Percentiles rank a stretch among this genome's conserved stretches.
phyloP scores from a whole-genome alignment of 2,797 vertebrate genomes.

The Nothura maculosa region DNA sequence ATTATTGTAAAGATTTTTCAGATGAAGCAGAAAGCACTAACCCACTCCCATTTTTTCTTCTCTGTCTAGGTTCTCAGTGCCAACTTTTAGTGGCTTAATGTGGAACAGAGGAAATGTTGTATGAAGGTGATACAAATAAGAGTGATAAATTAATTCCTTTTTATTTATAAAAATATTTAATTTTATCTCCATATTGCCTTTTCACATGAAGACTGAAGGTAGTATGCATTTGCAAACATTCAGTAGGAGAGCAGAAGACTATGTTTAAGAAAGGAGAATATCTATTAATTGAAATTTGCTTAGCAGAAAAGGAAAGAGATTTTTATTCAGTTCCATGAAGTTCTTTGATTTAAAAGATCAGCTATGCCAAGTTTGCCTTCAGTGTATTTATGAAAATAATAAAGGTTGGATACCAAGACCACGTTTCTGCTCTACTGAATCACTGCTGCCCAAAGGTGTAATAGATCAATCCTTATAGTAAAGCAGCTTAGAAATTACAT shows the following conservation, averaged over 20 bases:
- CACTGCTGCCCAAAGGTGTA: neutral
- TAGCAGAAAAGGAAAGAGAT: neutral
- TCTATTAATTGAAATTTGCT: neutral
- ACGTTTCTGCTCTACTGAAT: neutral
- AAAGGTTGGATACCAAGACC: neutral
- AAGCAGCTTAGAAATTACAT: neutral
- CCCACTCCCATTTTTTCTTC: neutral
- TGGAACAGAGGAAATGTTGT: neutral
- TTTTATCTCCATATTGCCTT: neutral
- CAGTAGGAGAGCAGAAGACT: neutral
- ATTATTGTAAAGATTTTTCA: neutral
- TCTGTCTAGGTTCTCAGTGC: neutral
- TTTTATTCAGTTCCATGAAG: constrained; percentile 5
- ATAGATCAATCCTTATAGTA: neutral
- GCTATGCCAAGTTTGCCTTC: neutral
- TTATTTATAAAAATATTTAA: neutral
- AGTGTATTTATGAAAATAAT: neutral
- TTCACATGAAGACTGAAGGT: neutral
- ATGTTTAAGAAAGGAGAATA: neutral
- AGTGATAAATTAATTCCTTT: neutral
- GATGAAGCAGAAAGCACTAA: neutral
- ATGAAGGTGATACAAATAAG: neutral
- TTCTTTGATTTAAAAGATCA: neutral
- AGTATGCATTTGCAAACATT: neutral
- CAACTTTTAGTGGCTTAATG: neutral